Conservation (phyloP, 2,888 invertebrate species). For the Dicycla oo region DNA sequence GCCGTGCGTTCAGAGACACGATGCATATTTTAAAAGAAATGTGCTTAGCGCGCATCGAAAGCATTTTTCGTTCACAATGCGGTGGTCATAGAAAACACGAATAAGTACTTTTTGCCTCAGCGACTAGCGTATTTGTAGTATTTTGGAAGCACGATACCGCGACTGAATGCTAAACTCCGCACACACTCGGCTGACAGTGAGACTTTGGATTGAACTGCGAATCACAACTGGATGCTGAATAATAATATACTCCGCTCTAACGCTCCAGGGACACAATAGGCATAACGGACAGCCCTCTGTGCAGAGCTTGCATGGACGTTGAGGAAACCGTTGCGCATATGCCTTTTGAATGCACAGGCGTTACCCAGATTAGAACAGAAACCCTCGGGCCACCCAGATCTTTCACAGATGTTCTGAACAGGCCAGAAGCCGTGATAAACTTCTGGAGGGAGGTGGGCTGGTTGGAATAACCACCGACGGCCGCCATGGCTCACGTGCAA, state of each 20-base stretch:
- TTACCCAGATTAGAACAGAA: too few species aligned
- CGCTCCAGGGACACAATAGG: too few species aligned
- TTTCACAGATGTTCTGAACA: too few species aligned
- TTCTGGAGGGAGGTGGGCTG: too few species aligned
- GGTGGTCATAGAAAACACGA: neutral
- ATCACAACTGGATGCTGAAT: conserved; percentile 2
- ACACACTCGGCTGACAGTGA: neutral
- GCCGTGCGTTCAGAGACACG: conserved; percentile 27
- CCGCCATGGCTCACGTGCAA: too few species aligned
- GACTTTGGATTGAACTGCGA: neutral
- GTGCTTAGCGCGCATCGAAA: conserved; percentile 19
- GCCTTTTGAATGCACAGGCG: too few species aligned
- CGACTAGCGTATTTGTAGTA: neutral
- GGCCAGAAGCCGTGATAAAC: too few species aligned
- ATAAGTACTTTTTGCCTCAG: conserved; percentile 4
- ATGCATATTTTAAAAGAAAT: conserved; percentile 34
- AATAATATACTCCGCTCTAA: neutral
- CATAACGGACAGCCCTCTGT: too few species aligned
- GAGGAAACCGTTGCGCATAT: too few species aligned
- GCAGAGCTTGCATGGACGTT: too few species aligned
- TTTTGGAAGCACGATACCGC: neutral
- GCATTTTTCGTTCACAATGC: conserved; percentile 14
- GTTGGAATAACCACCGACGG: too few species aligned
- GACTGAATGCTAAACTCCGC: neutral
- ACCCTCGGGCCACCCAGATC: too few species aligned